Evolutionary conservation across 1,140 invertebrate species (phyloP).

Genomic region (Latrodectus geometricus): DNA sequence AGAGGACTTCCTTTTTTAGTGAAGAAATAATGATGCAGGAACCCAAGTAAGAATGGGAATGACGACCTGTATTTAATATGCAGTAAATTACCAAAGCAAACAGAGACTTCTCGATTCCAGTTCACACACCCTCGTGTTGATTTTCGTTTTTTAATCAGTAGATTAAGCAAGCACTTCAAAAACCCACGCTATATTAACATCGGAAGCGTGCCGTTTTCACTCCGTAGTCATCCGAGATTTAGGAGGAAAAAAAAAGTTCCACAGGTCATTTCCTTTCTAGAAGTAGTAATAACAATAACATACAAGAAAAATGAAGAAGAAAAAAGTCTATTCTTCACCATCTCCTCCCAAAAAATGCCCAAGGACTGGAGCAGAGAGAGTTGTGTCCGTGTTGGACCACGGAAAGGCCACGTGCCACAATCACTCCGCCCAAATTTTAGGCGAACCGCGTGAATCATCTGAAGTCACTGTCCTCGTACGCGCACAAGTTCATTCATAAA

Average conservation of each 20-base stretch:
- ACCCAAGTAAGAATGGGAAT: too few species aligned
- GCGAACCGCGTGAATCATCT: constrained; percentile 38
- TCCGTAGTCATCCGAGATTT: neutral
- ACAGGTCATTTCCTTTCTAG: constrained; percentile 40
- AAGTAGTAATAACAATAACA: neutral
- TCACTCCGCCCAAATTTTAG: constrained; percentile 21
- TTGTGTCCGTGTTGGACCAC: constrained; percentile 27
- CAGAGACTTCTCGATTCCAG: too few species aligned
- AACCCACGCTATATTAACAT: too few species aligned
- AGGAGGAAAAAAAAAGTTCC: neutral
- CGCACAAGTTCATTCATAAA: constrained; percentile 46
- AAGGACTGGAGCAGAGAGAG: too few species aligned
- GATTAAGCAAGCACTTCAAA: too few species aligned
- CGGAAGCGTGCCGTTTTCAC: constrained; percentile 8
- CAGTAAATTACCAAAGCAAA: too few species aligned
- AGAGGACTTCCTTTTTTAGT: too few species aligned
- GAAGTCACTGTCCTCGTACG: constrained; percentile 35
- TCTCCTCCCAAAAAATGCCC: constrained; percentile 15
- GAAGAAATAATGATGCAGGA: too few species aligned
- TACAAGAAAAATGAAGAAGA: neutral
- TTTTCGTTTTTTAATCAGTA: too few species aligned
- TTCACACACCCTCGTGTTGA: too few species aligned
- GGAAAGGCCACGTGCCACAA: neutral
- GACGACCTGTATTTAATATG: too few species aligned
- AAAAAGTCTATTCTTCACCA: neutral